Percentiles rank a stretch among this genome's conserved stretches.
These are phyloP conservation scores for Siderastrea siderea DNA, from an alignment of 92 coral and sea anemone species.

Conservation along the genomic window DNA sequence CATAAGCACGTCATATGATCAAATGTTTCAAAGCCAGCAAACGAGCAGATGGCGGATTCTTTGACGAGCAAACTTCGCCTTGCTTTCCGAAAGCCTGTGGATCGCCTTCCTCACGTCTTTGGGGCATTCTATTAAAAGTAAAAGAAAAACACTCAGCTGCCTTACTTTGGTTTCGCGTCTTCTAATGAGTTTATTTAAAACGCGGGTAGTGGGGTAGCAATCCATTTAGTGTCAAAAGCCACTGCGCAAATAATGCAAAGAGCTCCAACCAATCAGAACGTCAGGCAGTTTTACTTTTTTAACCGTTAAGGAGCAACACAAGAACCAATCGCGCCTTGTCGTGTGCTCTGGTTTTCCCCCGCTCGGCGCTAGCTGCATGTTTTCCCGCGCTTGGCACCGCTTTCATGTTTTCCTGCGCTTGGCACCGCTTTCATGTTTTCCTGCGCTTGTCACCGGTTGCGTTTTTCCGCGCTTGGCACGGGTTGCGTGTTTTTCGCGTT, in stretches of 20 bases:
- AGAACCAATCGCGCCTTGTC: too few relatives aligned
- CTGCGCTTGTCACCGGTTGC: too few relatives aligned
- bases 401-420: too few relatives aligned
- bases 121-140: slow-evolving; percentile 29
- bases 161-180: background rate
- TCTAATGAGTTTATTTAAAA: too few relatives aligned
- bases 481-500: too few relatives aligned
- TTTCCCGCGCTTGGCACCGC: too few relatives aligned
- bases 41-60: slow-evolving; percentile 46
- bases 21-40: slow-evolving; percentile 3
- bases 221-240: background rate
- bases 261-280: background rate
- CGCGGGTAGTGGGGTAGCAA: background rate
- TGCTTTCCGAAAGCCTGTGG: slow-evolving; percentile 21
- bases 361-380: too few relatives aligned
- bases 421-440: too few relatives aligned
- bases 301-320: background rate
- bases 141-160: background rate
- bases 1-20: too few relatives aligned
- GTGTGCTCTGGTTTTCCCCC: too few relatives aligned
- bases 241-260: background rate
- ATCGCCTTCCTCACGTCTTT: slow-evolving; percentile 29
- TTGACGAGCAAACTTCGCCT: slow-evolving; percentile 16
- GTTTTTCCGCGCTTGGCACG: too few relatives aligned
- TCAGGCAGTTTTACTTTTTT: too few relatives aligned